Evolutionary conservation across 2,113 vertebrate species (phyloP).

Genomic region (Myiagra hebetior): DNA sequence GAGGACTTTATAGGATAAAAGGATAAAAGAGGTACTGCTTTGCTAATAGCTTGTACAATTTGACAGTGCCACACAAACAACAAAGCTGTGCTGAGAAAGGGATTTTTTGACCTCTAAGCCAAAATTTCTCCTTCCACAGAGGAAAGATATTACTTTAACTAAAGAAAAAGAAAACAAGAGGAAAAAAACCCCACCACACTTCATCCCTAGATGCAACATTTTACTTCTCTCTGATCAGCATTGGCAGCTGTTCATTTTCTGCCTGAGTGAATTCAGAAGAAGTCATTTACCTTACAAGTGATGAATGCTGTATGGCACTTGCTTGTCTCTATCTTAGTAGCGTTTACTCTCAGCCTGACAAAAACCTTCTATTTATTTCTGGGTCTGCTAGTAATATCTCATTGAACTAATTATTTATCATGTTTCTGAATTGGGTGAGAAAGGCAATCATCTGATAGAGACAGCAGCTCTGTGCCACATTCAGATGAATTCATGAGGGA

Average conservation of each 20-base stretch:
- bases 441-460: constrained; percentile 31
- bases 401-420: constrained; percentile 54
- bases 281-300: constrained; percentile 77
- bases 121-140: neutral
- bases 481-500: neutral
- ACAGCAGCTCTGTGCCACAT: neutral
- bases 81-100: neutral
- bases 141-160: constrained; percentile 21
- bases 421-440: constrained; percentile 57
- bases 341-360: constrained; percentile 70
- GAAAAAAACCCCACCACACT: neutral
- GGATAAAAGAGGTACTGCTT: neutral
- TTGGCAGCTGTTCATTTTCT: constrained; percentile 91
- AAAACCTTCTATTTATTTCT: constrained; percentile 52
- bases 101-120: neutral
- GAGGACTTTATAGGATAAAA: neutral
- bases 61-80: neutral
- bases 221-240: constrained; percentile 62
- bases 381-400: constrained; percentile 57
- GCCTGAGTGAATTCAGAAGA: constrained; percentile 77
- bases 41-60: neutral
- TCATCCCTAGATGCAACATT: constrained; percentile 23
- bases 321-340: constrained; percentile 57
- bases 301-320: constrained; percentile 74
- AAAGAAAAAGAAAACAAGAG: neutral